phyloP scores from a whole-genome alignment of 2,797 vertebrate species.

The Myotis pilosus region DNA sequence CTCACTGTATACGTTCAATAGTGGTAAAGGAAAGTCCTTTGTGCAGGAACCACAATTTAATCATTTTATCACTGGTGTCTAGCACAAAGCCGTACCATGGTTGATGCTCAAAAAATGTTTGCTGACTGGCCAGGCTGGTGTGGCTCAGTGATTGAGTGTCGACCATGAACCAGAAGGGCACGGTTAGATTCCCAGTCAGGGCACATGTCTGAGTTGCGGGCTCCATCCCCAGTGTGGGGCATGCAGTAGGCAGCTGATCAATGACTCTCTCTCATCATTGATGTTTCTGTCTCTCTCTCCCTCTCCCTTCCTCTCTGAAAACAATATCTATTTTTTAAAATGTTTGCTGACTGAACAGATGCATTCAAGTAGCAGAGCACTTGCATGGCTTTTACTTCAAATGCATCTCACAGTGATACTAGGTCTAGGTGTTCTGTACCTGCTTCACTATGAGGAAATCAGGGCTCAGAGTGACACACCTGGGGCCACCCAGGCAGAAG shows the following conservation, averaged over 20 bases:
- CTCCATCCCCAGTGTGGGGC: too few relatives aligned
- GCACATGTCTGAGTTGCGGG: accelerated
- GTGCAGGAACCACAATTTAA: background rate
- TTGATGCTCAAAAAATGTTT: background rate
- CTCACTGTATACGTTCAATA: background rate
- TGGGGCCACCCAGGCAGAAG: background rate
- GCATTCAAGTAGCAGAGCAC: background rate
- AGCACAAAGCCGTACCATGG: background rate
- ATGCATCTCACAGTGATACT: background rate
- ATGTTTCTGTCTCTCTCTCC: too few relatives aligned
- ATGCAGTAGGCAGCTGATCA: too few relatives aligned
- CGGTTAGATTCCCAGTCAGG: too few relatives aligned
- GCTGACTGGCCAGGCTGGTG: too few relatives aligned
- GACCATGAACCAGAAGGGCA: too few relatives aligned
- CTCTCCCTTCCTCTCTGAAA: too few relatives aligned
- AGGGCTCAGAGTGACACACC: background rate
- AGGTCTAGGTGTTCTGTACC: background rate
- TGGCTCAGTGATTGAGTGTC: too few relatives aligned
- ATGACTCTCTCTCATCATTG: too few relatives aligned
- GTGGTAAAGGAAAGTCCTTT: background rate
- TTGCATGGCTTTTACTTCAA: background rate
- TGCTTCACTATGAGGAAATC: background rate
- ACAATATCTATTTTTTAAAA: background rate
- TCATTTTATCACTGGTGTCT: background rate
- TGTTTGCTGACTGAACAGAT: background rate